Base-by-base conservation (phyloP, 1,140 invertebrate genomes). In the Harpegnathos saltator region DNA sequence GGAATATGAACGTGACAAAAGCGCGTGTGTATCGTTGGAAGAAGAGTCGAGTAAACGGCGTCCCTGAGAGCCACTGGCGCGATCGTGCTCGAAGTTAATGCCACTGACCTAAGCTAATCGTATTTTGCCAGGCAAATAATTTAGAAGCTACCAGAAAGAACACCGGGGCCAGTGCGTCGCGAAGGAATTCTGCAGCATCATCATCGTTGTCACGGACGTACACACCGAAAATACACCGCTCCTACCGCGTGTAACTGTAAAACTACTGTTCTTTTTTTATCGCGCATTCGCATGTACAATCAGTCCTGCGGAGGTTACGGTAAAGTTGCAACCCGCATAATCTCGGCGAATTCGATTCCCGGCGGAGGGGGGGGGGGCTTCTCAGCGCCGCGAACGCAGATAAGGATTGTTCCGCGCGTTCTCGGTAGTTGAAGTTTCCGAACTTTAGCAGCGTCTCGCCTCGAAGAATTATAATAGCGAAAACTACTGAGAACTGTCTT, bases 71-170 rank as follows among this genome's bases (percentile, higher is more conserved):
- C 29, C 62, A 19, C 62, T 38, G 62, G 33, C 22, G 62, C n/a
- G n/a, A n/a, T n/a, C 11, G 38, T 44, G 38, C n/a, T 14, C 3
- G 14, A 77, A 66, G 24, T 77, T 66, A 33, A n/a, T 77, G 73
- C 61, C 26, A 66, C 48, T 66, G 73, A 77, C 19, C 63, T 33
- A 15, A 66, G 44, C 14, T 52, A 66, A 74, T 74, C 19, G 29
- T 4, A 12, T 38, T 38, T 59, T 33, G 44, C 19, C 22, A 17
- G 15, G 24, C 3, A 24, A 75, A 15, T 4, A 50, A 14, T 11
- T 14, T 29, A 1, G 14, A 14, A 75, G 29, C 17, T 19, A 44
- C 7, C 17, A 63, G 29, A 52, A 75, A 33, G 17, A 17, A 7
- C 33, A 1, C 38, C 38, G 38, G n/a, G n/a, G 38, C 38, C 38